phyloP scores from a whole-genome alignment of 2,888 invertebrate genomes.

The Cephus sareptanus region DNA sequence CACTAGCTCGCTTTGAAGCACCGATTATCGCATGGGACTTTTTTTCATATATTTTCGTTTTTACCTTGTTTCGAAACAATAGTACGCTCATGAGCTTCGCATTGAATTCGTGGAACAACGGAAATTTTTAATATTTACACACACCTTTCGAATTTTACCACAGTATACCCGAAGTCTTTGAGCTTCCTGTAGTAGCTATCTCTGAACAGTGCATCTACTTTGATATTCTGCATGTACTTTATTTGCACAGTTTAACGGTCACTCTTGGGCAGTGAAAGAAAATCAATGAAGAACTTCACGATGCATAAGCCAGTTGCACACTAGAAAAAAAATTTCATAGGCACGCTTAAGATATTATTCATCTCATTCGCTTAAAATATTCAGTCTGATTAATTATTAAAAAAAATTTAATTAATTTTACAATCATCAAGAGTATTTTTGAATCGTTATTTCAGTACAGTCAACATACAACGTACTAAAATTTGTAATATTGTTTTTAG shows the following conservation, averaged over 20 bases:
- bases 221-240: neutral
- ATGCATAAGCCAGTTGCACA: neutral
- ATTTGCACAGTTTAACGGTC: neutral
- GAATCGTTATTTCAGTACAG: neutral
- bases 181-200: neutral
- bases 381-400: too few relatives aligned
- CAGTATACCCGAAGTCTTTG: neutral
- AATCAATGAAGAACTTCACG: neutral
- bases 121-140: neutral
- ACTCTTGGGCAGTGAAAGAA: neutral
- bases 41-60: neutral
- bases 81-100: neutral
- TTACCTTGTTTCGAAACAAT: neutral
- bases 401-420: neutral
- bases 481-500: neutral
- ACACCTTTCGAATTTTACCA: neutral
- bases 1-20: conserved; percentile 16
- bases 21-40: conserved; percentile 4
- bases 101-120: neutral
- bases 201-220: neutral
- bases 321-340: neutral
- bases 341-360: neutral
- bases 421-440: neutral
- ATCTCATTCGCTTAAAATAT: too few relatives aligned
- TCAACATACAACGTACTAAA: neutral